phyloP scores from a whole-genome alignment of 2,797 vertebrate genomes.

The Molossus molossus region DNA sequence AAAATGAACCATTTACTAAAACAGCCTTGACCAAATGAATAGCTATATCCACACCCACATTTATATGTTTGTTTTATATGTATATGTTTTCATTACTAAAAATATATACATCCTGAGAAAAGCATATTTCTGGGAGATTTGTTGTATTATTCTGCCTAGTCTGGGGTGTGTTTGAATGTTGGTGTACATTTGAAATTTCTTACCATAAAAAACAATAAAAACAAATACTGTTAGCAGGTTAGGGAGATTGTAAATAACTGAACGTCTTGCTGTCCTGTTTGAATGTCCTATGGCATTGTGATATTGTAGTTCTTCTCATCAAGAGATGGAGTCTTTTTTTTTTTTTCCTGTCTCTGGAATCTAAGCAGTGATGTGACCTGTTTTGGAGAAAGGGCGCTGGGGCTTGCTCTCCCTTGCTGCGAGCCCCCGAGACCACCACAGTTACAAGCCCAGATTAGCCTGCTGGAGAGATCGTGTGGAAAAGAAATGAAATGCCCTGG shows the following conservation, averaged over 20 bases:
- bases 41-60: background rate
- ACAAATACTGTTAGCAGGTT: background rate
- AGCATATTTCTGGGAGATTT: background rate
- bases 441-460: background rate
- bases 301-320: background rate
- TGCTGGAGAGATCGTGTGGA: background rate
- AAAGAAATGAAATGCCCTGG: conserved; percentile 34
- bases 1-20: conserved; percentile 27
- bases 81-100: conserved; percentile 38
- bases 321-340: background rate
- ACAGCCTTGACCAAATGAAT: background rate
- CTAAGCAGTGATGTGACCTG: background rate
- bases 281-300: background rate
- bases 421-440: background rate
- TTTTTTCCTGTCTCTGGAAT: background rate
- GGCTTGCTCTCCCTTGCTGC: background rate
- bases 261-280: background rate
- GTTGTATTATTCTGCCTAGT: background rate
- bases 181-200: background rate
- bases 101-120: conserved; percentile 1
- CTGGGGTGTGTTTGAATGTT: background rate
- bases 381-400: background rate
- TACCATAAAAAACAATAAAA: background rate
- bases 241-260: background rate
- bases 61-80: background rate